Evolutionary conservation across 2,113 vertebrate species (phyloP).

Genomic region (Copsychus sechellarum): DNA sequence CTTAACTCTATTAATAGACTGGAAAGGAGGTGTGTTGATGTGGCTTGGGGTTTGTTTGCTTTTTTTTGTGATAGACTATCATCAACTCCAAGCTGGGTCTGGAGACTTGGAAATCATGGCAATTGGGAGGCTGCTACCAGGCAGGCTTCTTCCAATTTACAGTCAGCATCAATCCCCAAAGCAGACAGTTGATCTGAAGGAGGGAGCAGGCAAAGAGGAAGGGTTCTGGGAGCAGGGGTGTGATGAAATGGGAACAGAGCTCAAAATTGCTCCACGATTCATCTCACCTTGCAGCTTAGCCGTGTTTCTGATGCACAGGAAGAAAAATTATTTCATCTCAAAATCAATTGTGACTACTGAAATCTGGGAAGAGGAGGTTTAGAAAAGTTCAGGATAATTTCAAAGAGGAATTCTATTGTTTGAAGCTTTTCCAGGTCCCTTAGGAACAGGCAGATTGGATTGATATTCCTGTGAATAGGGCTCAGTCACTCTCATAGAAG

Average conservation of each 20-base stretch:
- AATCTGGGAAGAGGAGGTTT: background rate
- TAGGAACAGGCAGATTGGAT: background rate
- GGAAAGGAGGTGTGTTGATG: background rate
- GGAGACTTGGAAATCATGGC: background rate
- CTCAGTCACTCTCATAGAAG: background rate
- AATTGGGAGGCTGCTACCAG: background rate
- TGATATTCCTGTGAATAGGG: background rate
- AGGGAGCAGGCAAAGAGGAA: background rate
- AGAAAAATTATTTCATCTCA: background rate
- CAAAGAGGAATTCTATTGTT: background rate
- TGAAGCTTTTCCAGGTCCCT: background rate
- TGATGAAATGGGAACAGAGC: background rate
- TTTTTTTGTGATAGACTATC: background rate
- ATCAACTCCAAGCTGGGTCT: background rate
- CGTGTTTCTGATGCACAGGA: background rate
- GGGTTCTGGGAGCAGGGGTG: background rate
- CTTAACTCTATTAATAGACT: conserved; percentile 5
- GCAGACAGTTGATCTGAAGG: background rate
- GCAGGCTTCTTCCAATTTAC: background rate
- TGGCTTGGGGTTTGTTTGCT: background rate
- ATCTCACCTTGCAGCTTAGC: background rate
- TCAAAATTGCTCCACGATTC: background rate
- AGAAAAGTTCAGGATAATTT: background rate
- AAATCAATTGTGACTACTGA: background rate
- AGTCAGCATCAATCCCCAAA: background rate